Conservation (phyloP, 2,888 invertebrate species). For the Marronus borbonicus region DNA sequence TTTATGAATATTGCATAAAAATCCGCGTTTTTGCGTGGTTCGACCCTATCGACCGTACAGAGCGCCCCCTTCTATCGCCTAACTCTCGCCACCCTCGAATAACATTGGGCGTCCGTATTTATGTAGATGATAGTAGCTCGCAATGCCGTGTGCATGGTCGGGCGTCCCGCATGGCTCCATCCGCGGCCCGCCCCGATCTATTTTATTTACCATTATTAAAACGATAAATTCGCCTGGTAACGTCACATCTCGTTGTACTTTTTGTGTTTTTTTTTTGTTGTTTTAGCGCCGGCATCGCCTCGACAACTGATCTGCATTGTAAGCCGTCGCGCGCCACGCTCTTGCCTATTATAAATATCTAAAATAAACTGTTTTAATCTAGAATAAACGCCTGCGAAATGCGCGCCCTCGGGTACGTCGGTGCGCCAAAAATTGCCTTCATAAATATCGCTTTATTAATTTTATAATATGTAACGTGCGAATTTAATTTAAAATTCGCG, state of each 20-base stretch:
- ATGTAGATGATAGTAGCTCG: constrained; percentile 29
- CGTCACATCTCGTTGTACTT: constrained; percentile 71
- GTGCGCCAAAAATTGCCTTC: constrained; percentile 70
- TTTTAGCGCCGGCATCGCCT: constrained; percentile 56
- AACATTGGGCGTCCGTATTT: constrained; percentile 24
- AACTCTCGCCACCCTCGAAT: background rate
- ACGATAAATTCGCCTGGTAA: constrained; percentile 70
- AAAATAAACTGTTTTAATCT: constrained; percentile 72
- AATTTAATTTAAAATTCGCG: constrained; percentile 65
- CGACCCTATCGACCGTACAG: constrained; percentile 24
- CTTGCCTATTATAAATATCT: constrained; percentile 70
- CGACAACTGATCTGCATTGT: constrained; percentile 71
- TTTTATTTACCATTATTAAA: constrained; percentile 72
- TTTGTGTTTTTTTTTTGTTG: constrained; percentile 59
- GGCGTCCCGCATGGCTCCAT: constrained; percentile 15
- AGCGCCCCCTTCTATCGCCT: constrained; percentile 10
- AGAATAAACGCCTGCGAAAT: constrained; percentile 70
- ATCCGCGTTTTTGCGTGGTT: constrained; percentile 67
- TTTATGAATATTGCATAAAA: constrained; percentile 69
- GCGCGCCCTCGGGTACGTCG: constrained; percentile 64
- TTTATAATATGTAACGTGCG: constrained; percentile 69
- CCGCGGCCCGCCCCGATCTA: constrained; percentile 63
- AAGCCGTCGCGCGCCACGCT: constrained; percentile 59
- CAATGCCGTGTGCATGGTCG: background rate
- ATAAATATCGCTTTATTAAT: constrained; percentile 72